These are phyloP conservation scores for Nannoperca australis DNA, from an alignment of 2,797 vertebrate species.

Conservation along the genomic window DNA sequence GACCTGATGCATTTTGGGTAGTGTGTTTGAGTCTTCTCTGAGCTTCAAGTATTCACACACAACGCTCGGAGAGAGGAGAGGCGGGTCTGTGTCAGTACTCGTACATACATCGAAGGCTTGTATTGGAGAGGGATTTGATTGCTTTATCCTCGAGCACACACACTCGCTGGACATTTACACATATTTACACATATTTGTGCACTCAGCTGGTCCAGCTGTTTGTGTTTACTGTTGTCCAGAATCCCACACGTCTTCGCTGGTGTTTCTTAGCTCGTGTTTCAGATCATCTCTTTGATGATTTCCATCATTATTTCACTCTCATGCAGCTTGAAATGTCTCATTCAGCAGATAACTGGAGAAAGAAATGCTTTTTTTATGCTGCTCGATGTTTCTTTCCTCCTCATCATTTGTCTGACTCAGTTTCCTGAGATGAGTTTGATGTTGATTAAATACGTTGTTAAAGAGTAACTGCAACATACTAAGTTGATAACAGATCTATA, in stretches of 20 bases:
- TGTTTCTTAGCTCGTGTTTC: constrained; percentile 33
- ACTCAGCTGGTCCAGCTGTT: constrained; percentile 23
- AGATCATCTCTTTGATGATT: constrained; percentile 29
- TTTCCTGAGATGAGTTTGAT: constrained; percentile 18
- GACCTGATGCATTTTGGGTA: constrained; percentile 40
- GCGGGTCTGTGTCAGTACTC: constrained; percentile 25
- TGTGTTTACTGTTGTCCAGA: constrained; percentile 37
- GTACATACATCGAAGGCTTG: constrained; percentile 25
- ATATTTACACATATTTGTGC: not conserved
- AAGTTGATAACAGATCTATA: constrained; percentile 4
- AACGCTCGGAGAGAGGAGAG: not conserved
- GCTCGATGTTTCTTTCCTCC: not conserved
- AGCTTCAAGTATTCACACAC: constrained; percentile 2
- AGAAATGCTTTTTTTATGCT: not conserved
- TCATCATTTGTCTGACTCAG: constrained; percentile 27
- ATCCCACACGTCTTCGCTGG: constrained; percentile 13
- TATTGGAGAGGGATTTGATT: constrained; percentile 11
- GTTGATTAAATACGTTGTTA: constrained; percentile 16
- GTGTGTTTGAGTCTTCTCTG: not conserved
- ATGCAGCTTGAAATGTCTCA: constrained; percentile 1
- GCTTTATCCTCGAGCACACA: constrained; percentile 36
- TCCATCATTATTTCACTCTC: constrained; percentile 21
- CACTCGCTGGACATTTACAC: not conserved
- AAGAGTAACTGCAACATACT: not conserved
- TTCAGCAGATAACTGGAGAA: constrained; percentile 13